Conservation (phyloP, 2,113 vertebrate species). For the Fregetta grallaria region DNA sequence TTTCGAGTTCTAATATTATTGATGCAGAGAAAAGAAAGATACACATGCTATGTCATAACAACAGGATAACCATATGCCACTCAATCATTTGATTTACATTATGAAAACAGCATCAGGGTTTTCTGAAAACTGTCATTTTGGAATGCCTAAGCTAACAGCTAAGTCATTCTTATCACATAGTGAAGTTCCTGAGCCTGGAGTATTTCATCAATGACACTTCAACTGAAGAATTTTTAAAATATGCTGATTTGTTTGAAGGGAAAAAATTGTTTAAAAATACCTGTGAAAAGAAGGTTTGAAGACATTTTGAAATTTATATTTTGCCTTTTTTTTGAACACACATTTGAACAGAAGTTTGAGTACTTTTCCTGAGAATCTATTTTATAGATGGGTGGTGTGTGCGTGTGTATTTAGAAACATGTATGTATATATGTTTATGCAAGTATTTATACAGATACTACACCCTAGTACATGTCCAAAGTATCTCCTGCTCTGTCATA, state of each 20-base stretch:
- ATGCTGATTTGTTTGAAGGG: not conserved
- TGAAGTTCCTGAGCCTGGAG: not conserved
- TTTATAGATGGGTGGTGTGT: not conserved
- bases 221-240: constrained; percentile 16
- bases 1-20: constrained; percentile 45
- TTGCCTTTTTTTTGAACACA: not conserved
- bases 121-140: constrained; percentile 58
- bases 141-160: constrained; percentile 11
- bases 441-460: not conserved
- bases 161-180: constrained; percentile 23
- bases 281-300: not conserved
- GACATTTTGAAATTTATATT: not conserved
- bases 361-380: not conserved
- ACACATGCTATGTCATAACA: constrained; percentile 20
- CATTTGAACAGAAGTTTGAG: not conserved
- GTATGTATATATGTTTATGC: not conserved
- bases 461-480: rapidly evolving
- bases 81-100: constrained; percentile 50
- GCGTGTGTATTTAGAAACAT: not conserved
- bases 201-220: not conserved
- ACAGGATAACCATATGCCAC: constrained; percentile 43
- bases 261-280: not conserved
- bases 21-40: not conserved
- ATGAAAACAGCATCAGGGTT: constrained; percentile 51
- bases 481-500: not conserved